A percentile compares a stretch with the other conserved stretches of the same genome.
Evolutionary conservation across 2,888 invertebrate genomes (phyloP).

Genomic region (Hirudinaria manillensis): DNA sequence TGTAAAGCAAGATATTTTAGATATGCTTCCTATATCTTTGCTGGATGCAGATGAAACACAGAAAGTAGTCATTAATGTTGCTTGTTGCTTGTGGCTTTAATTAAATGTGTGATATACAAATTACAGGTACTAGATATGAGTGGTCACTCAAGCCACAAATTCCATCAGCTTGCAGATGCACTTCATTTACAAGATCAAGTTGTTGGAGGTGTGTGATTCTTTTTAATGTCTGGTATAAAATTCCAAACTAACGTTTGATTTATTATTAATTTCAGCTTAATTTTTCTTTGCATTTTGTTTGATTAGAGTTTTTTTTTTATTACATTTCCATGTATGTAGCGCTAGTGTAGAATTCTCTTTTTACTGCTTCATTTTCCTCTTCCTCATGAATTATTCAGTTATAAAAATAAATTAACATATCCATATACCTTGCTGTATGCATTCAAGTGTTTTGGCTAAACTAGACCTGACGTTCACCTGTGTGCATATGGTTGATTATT

Average conservation of each 20-base stretch:
- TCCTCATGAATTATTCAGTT: too few relatives aligned
- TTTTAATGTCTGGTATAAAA: too few relatives aligned
- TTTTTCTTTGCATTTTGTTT: background rate
- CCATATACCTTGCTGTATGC: too few relatives aligned
- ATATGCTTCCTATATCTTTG: slow-evolving; percentile 25
- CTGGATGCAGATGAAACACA: slow-evolving; percentile 21
- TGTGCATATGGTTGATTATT: too few relatives aligned
- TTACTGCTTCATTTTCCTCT: too few relatives aligned
- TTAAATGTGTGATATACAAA: background rate
- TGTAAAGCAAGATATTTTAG: slow-evolving; percentile 13
- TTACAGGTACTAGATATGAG: slow-evolving; percentile 26
- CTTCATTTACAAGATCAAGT: slow-evolving; percentile 14
- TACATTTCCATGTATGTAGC: too few relatives aligned
- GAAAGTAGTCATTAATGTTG: slow-evolving; percentile 3
- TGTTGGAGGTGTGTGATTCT: background rate
- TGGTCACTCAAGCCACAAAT: slow-evolving; percentile 17
- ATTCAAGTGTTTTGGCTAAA: too few relatives aligned
- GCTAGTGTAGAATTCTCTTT: too few relatives aligned
- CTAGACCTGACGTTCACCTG: too few relatives aligned
- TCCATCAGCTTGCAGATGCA: slow-evolving; percentile 7
- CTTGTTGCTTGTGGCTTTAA: background rate
- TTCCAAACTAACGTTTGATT: too few relatives aligned
- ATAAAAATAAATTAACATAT: too few relatives aligned
- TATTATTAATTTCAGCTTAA: background rate
- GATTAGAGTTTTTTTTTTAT: too few relatives aligned